Percentiles rank a stretch among this genome's conserved stretches.
phyloP scores from a whole-genome alignment of 2,888 invertebrate genomes.

The Agonopterix alstromeriana region DNA sequence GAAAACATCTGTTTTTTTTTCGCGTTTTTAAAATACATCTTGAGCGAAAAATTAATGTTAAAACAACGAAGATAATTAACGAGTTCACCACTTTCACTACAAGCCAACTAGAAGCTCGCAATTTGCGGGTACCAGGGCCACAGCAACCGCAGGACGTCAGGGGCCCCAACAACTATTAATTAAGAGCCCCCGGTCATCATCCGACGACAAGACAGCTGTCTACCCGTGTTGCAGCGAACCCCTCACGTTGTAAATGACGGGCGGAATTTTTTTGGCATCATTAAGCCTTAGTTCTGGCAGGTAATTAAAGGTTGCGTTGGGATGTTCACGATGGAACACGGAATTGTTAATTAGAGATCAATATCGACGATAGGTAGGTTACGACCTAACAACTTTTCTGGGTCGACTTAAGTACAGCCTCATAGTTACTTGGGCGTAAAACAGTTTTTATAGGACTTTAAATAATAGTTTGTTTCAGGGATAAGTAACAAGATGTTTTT shows the following conservation, averaged over 20 bases:
- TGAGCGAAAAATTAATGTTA: no score
- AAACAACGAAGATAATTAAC: neutral
- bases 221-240: slow-evolving; percentile 21
- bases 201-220: slow-evolving; percentile 58
- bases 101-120: neutral
- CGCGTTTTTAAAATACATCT: no score
- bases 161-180: slow-evolving; percentile 57
- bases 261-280: slow-evolving; percentile 5
- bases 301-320: neutral
- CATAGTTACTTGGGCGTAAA: no score
- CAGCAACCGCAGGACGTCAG: slow-evolving; percentile 24
- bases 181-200: slow-evolving; percentile 60
- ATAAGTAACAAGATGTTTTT: no score
- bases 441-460: no score
- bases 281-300: neutral
- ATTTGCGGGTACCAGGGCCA: slow-evolving; percentile 5
- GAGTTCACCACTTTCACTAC: neutral
- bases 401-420: no score
- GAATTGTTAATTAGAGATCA: no score
- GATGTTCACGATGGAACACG: neutral
- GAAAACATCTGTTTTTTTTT: no score
- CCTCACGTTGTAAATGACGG: slow-evolving; percentile 40
- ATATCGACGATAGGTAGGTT: no score
- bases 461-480: no score
- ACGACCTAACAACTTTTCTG: no score